Percentiles rank a stretch among this genome's conserved stretches.
These are phyloP conservation scores for Pristis pectinata DNA, from an alignment of 2,797 vertebrate genomes.

Conservation along the genomic window DNA sequence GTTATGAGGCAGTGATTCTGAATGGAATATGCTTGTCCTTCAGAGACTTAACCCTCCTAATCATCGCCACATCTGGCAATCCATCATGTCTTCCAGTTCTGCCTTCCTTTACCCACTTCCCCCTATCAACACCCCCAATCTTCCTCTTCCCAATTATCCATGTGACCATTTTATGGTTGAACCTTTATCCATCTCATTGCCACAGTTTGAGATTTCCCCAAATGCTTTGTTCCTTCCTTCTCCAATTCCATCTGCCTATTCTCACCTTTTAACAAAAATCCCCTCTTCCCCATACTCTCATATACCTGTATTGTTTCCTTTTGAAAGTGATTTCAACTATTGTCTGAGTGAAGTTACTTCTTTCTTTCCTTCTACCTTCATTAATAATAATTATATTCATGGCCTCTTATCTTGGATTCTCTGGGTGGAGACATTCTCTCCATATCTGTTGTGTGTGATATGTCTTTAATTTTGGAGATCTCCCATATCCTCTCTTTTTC, in stretches of 20 bases:
- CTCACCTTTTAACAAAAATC: too few relatives aligned
- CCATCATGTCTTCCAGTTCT: not conserved
- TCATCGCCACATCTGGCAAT: not conserved
- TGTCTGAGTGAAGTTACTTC: too few relatives aligned
- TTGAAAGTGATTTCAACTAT: not conserved
- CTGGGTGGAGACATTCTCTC: too few relatives aligned
- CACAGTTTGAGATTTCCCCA: not conserved
- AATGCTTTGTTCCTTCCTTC: not conserved
- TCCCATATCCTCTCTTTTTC: too few relatives aligned
- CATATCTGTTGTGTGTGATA: too few relatives aligned
- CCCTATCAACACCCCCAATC: not conserved
- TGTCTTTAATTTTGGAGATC: too few relatives aligned
- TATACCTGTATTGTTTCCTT: not conserved
- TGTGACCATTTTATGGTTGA: not conserved
- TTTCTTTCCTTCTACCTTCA: too few relatives aligned
- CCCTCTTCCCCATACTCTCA: not conserved
- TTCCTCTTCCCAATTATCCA: too few relatives aligned
- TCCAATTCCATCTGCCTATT: not conserved
- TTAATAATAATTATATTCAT: too few relatives aligned
- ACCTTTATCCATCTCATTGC: not conserved
- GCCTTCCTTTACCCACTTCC: not conserved
- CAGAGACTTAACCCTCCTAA: not conserved
- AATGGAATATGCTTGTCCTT: not conserved
- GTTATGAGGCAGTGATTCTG: not conserved
- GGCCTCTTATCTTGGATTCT: too few relatives aligned